Evolutionary conservation across 2,797 vertebrate genomes (phyloP), one percentile per base, ranked within the genome.

Genomic region (Darevskia mixta): DNA sequence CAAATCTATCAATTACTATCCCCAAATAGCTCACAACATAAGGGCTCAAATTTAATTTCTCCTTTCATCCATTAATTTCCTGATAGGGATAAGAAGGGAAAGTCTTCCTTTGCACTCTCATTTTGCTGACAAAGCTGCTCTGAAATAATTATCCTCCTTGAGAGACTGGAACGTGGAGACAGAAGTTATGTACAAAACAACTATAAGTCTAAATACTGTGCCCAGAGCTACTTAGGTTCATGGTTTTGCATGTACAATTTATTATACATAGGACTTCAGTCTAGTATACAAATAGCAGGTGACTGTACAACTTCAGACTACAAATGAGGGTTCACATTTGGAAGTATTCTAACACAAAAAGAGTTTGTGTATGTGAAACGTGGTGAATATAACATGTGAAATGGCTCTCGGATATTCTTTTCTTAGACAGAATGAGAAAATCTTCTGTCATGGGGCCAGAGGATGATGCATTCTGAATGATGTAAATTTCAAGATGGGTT

Each of bases 41-140:
- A 79, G n/a, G 32, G 43, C 58, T 76, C 55, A 23, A 38, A 64
- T 86, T 79, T 87, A 82, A 76, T 90, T 91, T 90, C 81, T 91
- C 76, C 78, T 88, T 86, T 92, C 71, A 15, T 78, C 92, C 88
- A 92, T 93, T 93, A 93, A 90, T 90, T 78, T 88, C 87, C 91
- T 91, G 90, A 90, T 92, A 86, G 91, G 89, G 76, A 88, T 89
- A 90, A 80, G 41, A 41, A 91, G 87, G 66, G 86, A 79, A 58
- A 61, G 90, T 90, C 90, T 93, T 88, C 87, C 88, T 85, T 90
- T 94, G 88, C 91, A 20, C 93, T 93, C 92, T 88, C 82, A 69
- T 92, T 84, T 95, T 89, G 91, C 87, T 29, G 84, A 91, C 88
- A 85, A 61, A 82, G 32, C 43, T 58, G 85, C 80, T 93, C 92